Base-by-base conservation (phyloP, 2,888 invertebrate species). In the Plebejus argus region DNA sequence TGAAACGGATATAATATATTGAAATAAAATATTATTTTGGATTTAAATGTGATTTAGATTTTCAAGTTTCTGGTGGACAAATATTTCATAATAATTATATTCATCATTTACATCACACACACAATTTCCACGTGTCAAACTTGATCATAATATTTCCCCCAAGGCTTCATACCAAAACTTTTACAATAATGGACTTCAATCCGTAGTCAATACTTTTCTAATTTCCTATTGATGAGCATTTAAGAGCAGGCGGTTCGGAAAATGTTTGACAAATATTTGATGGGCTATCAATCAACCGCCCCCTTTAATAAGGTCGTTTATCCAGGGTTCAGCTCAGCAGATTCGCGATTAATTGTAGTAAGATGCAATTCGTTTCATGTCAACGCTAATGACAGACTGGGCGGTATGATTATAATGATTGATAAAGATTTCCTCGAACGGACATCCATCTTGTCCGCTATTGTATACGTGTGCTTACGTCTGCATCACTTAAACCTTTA, bases 241-340 rank as follows among this genome's bases (percentile, higher is more conserved):
- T 66, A 81, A 83, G 83, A 82, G 80, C 85, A 85, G 83, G 80
- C 85, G 82, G 85, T 81, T 82, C 83, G 85, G 87, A 79, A 79
- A 90, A 89, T 88, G 87, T 90, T 90, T 90, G 90, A 91, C 90
- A 90, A 90, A 90, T 89, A 88, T 89, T 88, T 85, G 84, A 85
- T 86, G 85, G 84, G 83, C 85, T 86, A 90, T 91, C 88, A 90
- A 90, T 91, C 90, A 90, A 82, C 79, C 78, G 79, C 82, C 82
- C 82, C 81, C 82, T 83, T 80, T 83, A 88, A 89, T 89, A 88
- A 89, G 89, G 89, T 86, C 89, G 85, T 90, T 90, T 84, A 89
- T 89, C 89, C 84, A 33, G 28, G 66, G 66, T 78, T 79, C 80
- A 80, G 87, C 86, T 85, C 86, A 86, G 87, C 86, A 89, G 88